These are phyloP conservation scores for Panulirus ornatus DNA, from an alignment of 1,140 invertebrate genomes.

Conservation along the genomic window DNA sequence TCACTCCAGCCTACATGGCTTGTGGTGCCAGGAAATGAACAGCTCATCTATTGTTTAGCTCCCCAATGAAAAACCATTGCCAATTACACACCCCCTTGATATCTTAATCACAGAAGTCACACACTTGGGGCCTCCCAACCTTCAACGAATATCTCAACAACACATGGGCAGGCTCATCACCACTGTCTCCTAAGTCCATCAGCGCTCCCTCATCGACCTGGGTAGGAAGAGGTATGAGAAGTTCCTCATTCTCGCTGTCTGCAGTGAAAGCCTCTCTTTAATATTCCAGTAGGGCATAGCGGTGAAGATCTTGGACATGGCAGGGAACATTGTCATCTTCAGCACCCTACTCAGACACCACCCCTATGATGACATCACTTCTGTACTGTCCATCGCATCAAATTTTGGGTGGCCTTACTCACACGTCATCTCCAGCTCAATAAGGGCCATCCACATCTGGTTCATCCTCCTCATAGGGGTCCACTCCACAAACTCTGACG, in stretches of 20 bases:
- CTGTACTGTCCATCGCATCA: conserved; percentile 16
- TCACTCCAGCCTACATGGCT: too few species aligned
- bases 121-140: not conserved
- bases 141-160: conserved; percentile 5
- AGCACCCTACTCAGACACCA: conserved; percentile 5
- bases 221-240: not conserved
- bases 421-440: conserved; percentile 18
- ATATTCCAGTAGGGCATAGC: not conserved
- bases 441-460: not conserved
- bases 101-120: conserved; percentile 26
- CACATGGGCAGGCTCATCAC: not conserved
- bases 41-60: not conserved
- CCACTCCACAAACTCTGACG: conserved; percentile 11
- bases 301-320: too few species aligned
- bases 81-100: too few species aligned
- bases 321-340: too few species aligned
- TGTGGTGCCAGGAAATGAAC: not conserved
- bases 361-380: not conserved
- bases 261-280: not conserved
- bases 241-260: not conserved
- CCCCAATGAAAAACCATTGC: too few species aligned
- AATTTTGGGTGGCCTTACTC: conserved; percentile 20
- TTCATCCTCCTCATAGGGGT: not conserved
- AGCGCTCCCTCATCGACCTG: not conserved
- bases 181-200: not conserved